Conservation (phyloP, 2,113 vertebrate species). For the Craseonycteris thonglongyai region DNA sequence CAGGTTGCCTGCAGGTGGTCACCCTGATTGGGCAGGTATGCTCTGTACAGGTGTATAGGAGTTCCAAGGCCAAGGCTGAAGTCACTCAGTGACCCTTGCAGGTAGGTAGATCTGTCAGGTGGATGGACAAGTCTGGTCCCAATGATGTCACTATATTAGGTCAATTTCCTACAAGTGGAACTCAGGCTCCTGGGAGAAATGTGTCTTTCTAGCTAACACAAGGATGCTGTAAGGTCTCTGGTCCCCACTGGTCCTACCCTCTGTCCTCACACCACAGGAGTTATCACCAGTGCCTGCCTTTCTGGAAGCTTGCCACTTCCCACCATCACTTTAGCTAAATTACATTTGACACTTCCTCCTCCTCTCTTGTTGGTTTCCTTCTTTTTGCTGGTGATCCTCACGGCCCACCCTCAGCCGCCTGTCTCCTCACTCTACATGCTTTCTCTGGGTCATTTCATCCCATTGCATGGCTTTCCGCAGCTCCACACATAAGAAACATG, state of each 20-base stretch:
- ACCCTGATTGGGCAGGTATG: not conserved
- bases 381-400: not conserved
- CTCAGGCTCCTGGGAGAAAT: not conserved
- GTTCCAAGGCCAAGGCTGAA: not conserved
- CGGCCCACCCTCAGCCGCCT: too few relatives aligned
- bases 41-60: not conserved
- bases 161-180: not conserved
- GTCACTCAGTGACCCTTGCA: rapidly evolving
- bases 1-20: not conserved
- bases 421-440: not conserved
- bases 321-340: not conserved
- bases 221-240: not conserved
- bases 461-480: not conserved
- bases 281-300: not conserved
- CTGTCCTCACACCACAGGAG: not conserved
- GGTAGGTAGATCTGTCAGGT: not conserved
- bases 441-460: not conserved
- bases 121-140: not conserved
- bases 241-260: too few relatives aligned
- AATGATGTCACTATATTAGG: not conserved
- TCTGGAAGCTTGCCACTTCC: not conserved
- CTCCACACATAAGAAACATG: not conserved
- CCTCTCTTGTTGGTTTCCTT: not conserved
- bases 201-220: not conserved
- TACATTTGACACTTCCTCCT: too few relatives aligned